Evolutionary conservation across 2,113 vertebrate species (phyloP).

Genomic region (Phalacrocorax brasilianus): DNA sequence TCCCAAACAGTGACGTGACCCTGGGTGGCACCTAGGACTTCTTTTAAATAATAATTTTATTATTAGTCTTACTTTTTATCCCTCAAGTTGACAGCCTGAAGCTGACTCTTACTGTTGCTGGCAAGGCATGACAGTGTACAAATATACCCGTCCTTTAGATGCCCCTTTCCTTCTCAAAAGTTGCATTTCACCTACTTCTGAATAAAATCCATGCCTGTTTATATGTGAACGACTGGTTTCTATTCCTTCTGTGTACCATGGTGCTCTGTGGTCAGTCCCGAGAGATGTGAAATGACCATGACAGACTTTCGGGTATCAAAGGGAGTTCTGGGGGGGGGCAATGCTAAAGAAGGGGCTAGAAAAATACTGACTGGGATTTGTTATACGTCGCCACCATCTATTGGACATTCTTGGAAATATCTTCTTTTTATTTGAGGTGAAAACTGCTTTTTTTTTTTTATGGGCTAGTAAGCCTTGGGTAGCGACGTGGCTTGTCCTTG

Average conservation of each 20-base stretch:
- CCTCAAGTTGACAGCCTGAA: neutral
- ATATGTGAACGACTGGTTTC: fast-evolving
- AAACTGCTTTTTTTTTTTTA: fast-evolving
- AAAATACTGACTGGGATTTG: neutral
- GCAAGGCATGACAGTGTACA: fast-evolving
- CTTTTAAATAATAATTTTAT: neutral
- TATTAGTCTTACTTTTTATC: neutral
- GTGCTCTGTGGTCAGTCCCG: fast-evolving
- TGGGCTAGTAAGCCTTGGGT: neutral
- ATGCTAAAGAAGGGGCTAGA: neutral
- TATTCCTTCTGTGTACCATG: fast-evolving
- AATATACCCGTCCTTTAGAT: fast-evolving
- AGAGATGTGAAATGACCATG: neutral
- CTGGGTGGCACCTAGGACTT: too few relatives aligned
- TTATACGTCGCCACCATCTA: neutral
- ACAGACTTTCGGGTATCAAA: neutral
- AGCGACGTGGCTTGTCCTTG: neutral
- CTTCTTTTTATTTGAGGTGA: neutral
- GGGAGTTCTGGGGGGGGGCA: too few relatives aligned
- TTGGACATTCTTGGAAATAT: neutral
- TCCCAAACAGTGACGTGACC: neutral
- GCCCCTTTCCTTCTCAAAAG: neutral
- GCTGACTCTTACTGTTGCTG: neutral
- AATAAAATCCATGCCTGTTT: neutral
- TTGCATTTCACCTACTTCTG: neutral